Evolutionary conservation across 1,140 invertebrate species (phyloP).

Genomic region (Maniola jurtina): DNA sequence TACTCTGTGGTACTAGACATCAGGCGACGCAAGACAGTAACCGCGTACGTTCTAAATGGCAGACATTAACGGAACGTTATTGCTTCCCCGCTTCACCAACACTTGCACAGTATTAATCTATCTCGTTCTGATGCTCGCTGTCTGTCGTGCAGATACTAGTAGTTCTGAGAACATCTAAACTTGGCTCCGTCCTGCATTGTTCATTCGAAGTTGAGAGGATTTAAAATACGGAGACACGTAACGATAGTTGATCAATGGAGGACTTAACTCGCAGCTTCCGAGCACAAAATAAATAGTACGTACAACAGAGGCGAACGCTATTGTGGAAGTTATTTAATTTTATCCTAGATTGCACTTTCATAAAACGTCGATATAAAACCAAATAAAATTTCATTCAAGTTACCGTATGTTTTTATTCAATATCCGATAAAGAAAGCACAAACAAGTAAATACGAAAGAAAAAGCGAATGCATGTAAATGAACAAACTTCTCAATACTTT

Average conservation of each 20-base stretch:
- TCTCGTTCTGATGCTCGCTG: conserved; percentile 55
- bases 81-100: conserved; percentile 63
- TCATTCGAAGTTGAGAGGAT: conserved; percentile 37
- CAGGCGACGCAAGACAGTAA: conserved; percentile 58
- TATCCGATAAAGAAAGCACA: conserved; percentile 58
- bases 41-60: conserved; percentile 65
- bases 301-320: conserved; percentile 15
- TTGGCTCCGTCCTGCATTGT: conserved; percentile 35
- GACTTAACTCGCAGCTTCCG: conserved; percentile 15
- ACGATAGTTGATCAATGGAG: conserved; percentile 25
- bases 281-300: conserved; percentile 19
- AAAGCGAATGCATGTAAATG: conserved; percentile 69
- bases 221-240: conserved; percentile 41
- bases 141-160: conserved; percentile 40
- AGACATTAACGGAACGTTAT: conserved; percentile 72
- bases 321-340: conserved; percentile 29
- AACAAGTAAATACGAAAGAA: conserved; percentile 62
- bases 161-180: conserved; percentile 51
- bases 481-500: conserved; percentile 63
- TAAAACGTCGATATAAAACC: conserved; percentile 21
- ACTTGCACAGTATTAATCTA: conserved; percentile 69
- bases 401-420: conserved; percentile 53
- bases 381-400: conserved; percentile 42
- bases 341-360: conserved; percentile 32
- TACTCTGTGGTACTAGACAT: conserved; percentile 46